Conservation (phyloP, 2,113 vertebrate species). For the Amia ocellicauda region DNA sequence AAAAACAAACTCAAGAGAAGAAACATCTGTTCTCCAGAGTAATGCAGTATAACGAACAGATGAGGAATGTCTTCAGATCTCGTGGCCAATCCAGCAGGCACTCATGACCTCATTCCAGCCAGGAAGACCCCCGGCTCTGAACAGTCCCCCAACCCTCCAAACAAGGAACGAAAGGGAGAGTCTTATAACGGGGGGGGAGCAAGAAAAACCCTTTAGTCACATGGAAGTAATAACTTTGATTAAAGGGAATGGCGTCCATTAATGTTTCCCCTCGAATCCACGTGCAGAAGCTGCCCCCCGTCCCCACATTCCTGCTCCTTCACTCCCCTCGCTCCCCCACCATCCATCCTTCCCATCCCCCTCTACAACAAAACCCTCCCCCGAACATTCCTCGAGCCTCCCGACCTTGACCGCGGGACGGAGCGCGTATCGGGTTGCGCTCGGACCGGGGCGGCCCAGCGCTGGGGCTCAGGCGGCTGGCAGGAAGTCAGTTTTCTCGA, state of each 20-base stretch:
- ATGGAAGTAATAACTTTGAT: constrained; percentile 11
- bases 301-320: background rate
- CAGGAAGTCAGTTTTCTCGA: constrained; percentile 45
- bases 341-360: background rate
- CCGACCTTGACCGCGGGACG: constrained; percentile 15
- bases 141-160: background rate
- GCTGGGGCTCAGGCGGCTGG: constrained; percentile 34
- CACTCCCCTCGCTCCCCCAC: background rate
- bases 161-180: too few relatives aligned
- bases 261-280: background rate
- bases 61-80: too few relatives aligned
- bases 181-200: background rate
- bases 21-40: too few relatives aligned
- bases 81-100: too few relatives aligned
- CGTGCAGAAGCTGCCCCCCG: background rate
- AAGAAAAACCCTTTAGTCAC: background rate
- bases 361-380: background rate
- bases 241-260: background rate
- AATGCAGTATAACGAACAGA: too few relatives aligned
- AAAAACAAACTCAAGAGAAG: too few relatives aligned
- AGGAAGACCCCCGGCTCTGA: background rate
- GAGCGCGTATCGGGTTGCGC: constrained; percentile 7
- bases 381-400: background rate
- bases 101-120: constrained; percentile 2
- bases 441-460: background rate